Evolutionary conservation across 2,113 vertebrate species (phyloP).

Genomic region (Poeciliopsis turrubarensis): DNA sequence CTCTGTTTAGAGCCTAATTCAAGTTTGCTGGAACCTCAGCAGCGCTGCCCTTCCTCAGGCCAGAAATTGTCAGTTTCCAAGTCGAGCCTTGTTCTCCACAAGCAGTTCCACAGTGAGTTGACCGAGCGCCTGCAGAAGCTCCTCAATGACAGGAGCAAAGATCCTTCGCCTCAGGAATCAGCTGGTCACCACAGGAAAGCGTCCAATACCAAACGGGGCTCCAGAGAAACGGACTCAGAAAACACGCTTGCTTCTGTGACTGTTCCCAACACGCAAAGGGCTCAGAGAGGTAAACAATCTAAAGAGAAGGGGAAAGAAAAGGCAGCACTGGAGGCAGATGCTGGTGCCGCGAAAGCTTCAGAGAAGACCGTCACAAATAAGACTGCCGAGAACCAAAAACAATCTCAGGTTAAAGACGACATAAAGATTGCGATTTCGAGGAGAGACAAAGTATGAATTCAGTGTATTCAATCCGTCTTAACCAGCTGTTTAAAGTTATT

Average conservation of each 20-base stretch:
- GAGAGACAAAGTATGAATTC: constrained; percentile 58
- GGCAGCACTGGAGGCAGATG: constrained; percentile 2
- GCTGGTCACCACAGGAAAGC: not conserved
- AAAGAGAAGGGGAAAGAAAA: constrained; percentile 30
- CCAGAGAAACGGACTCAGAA: constrained; percentile 9
- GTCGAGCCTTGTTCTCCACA: constrained; percentile 39
- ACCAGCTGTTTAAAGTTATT: rapidly evolving
- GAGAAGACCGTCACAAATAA: constrained; percentile 33
- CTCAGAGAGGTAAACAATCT: not conserved
- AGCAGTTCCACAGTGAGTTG: constrained; percentile 61
- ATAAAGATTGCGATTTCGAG: constrained; percentile 6
- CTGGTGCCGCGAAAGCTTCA: constrained; percentile 10
- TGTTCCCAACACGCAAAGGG: constrained; percentile 16
- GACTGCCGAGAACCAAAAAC: constrained; percentile 14
- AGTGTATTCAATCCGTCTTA: not conserved
- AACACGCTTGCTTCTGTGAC: not conserved
- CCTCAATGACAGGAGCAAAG: constrained; percentile 46
- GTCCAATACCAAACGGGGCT: not conserved
- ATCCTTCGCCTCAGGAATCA: constrained; percentile 1
- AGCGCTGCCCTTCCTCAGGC: not conserved
- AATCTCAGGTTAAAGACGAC: not conserved
- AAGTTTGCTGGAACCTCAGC: constrained; percentile 13
- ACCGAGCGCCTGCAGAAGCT: constrained; percentile 62
- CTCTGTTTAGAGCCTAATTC: constrained; percentile 15
- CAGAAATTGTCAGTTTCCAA: constrained; percentile 28